Conservation (phyloP, 2,797 vertebrate genomes). For the Poecilia wingei region DNA sequence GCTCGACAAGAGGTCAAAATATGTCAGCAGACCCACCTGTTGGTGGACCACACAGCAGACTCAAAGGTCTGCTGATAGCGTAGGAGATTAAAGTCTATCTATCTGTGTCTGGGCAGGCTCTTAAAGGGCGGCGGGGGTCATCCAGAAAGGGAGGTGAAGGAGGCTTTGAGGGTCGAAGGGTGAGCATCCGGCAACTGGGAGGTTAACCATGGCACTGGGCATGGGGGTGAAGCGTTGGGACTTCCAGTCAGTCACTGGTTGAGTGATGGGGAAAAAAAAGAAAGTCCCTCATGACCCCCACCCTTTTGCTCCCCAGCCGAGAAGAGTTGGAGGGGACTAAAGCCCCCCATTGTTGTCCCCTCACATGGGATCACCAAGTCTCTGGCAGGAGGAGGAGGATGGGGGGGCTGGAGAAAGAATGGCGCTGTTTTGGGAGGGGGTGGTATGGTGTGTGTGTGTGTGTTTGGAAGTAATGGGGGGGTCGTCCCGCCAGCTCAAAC, state of each 20-base stretch:
- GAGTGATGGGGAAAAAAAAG: conserved; percentile 58
- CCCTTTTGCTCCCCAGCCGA: conserved; percentile 72
- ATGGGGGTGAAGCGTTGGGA: conserved; percentile 20
- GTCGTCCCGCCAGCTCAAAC: conserved; percentile 85
- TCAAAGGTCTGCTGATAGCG: conserved; percentile 55
- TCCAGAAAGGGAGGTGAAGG: conserved; percentile 39
- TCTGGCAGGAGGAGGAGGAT: conserved; percentile 79
- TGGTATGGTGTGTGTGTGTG: conserved; percentile 22
- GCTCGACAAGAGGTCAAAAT: conserved; percentile 22
- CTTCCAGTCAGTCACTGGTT: conserved; percentile 57
- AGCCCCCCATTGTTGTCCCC: conserved; percentile 90
- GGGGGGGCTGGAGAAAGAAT: conserved; percentile 46
- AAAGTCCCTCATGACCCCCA: conserved; percentile 68
- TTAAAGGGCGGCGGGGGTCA: conserved; percentile 26
- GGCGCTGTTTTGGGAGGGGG: conserved; percentile 55
- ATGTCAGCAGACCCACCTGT: conserved; percentile 55
- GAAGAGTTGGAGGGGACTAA: conserved; percentile 83
- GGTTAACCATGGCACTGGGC: conserved; percentile 58
- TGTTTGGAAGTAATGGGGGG: conserved; percentile 16
- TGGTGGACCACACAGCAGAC: conserved; percentile 49
- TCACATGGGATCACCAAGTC: conserved; percentile 88
- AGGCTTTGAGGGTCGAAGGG: conserved; percentile 45
- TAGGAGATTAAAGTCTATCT: conserved; percentile 48
- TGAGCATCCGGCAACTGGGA: conserved; percentile 61
- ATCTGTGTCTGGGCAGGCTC: conserved; percentile 42